Evolutionary conservation across 2,797 vertebrate species (phyloP).

Genomic region (Clarias pachynema): DNA sequence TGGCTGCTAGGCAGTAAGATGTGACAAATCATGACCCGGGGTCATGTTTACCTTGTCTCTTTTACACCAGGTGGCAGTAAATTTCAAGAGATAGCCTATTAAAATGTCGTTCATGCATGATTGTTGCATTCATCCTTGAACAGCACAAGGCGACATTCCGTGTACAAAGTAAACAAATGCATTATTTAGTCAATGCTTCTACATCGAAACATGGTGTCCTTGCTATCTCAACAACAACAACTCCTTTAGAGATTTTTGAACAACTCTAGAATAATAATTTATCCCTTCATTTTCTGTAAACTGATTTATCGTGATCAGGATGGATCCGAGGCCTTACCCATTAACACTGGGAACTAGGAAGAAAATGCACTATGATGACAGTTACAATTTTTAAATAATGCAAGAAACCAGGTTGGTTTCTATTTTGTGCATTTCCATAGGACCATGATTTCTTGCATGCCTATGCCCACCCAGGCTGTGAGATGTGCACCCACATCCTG

Average conservation of each 20-base stretch:
- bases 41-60: conserved; percentile 15
- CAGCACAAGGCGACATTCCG: background rate
- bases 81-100: conserved; percentile 5
- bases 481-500: background rate
- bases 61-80: conserved; percentile 45
- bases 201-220: background rate
- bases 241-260: background rate
- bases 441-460: background rate
- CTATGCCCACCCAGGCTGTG: background rate
- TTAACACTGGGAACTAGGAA: background rate
- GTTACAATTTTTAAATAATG: background rate
- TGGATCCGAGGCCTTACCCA: background rate
- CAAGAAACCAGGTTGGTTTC: background rate
- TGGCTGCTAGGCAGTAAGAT: background rate
- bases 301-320: background rate
- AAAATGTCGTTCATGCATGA: background rate
- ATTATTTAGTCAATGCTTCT: conserved; percentile 14
- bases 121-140: background rate
- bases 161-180: conserved; percentile 17
- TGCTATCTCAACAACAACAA: no score
- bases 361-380: no score
- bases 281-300: background rate
- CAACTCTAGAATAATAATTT: background rate
- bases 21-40: conserved; percentile 7
- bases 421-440: background rate